Conservation (phyloP, 2,113 vertebrate genomes). For the Myanophis thanlyinensis region DNA sequence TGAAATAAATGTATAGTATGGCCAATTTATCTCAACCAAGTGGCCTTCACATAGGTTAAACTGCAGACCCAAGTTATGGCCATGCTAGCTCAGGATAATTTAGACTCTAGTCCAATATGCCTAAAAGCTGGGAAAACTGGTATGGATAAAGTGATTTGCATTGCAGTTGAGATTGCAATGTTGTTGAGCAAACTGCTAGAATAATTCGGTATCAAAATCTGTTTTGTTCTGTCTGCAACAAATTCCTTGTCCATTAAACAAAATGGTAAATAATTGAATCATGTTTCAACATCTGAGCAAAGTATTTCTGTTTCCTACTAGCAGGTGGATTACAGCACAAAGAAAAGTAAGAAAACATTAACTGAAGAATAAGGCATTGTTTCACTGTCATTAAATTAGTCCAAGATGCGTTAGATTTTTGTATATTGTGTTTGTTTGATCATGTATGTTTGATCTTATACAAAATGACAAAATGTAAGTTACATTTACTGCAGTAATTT, state of each 20-base stretch:
- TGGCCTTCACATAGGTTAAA: neutral
- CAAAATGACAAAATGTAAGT: neutral
- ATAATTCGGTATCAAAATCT: neutral
- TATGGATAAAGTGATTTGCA: slow-evolving; percentile 4
- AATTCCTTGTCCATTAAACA: neutral
- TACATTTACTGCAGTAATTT: neutral
- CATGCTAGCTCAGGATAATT: too few species aligned
- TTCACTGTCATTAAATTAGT: neutral
- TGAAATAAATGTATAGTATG: slow-evolving; percentile 23
- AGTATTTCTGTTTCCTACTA: neutral
- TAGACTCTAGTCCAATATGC: too few species aligned
- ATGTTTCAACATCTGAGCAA: neutral
- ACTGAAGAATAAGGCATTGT: neutral
- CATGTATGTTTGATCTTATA: neutral
- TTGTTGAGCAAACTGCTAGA: neutral
- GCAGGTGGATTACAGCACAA: neutral
- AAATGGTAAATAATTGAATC: neutral
- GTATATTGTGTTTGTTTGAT: too few species aligned
- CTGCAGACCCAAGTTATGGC: too few species aligned
- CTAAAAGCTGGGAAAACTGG: neutral
- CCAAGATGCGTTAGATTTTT: neutral
- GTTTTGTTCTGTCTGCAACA: neutral
- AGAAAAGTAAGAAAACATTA: neutral
- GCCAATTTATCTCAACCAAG: neutral
- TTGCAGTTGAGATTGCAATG: neutral